These are phyloP conservation scores for Pammene aurita DNA, from an alignment of 2,888 invertebrate genomes.

Conservation along the genomic window DNA sequence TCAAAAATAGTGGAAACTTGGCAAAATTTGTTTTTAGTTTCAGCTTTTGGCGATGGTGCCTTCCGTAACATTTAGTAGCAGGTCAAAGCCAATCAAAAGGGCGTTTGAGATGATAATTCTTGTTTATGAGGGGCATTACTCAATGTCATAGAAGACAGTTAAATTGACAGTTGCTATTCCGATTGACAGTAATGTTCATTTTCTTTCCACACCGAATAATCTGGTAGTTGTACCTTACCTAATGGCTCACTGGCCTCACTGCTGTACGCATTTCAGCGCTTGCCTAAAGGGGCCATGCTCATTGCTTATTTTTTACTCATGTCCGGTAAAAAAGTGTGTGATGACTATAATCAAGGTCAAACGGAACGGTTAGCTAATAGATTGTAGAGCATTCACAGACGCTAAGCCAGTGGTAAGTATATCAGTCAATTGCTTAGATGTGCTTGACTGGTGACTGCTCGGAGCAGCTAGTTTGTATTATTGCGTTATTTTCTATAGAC, in stretches of 20 bases:
- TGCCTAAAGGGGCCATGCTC: constrained; percentile 51
- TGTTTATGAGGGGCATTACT: too few relatives aligned
- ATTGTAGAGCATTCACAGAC: constrained; percentile 38
- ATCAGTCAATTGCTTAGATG: neutral
- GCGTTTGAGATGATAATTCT: too few relatives aligned
- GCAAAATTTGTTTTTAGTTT: too few relatives aligned
- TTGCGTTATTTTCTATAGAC: neutral
- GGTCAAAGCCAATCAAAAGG: too few relatives aligned
- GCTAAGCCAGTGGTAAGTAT: neutral
- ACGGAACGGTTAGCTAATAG: constrained; percentile 46
- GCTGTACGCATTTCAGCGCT: constrained; percentile 44
- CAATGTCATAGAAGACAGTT: too few relatives aligned
- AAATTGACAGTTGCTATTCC: too few relatives aligned
- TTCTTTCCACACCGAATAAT: constrained; percentile 41
- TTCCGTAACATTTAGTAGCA: too few relatives aligned
- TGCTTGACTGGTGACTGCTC: neutral
- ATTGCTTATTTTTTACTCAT: constrained; percentile 47
- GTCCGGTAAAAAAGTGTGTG: constrained; percentile 49
- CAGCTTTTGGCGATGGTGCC: too few relatives aligned
- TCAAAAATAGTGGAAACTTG: too few relatives aligned
- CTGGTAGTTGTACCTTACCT: constrained; percentile 35
- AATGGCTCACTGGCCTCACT: constrained; percentile 38
- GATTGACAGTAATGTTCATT: neutral
- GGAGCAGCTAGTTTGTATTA: too few relatives aligned
- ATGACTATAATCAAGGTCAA: constrained; percentile 48